Percentiles rank a stretch among this genome's conserved stretches.
phyloP scores from a whole-genome alignment of 2,888 invertebrate genomes.

The Pinctada fucata region DNA sequence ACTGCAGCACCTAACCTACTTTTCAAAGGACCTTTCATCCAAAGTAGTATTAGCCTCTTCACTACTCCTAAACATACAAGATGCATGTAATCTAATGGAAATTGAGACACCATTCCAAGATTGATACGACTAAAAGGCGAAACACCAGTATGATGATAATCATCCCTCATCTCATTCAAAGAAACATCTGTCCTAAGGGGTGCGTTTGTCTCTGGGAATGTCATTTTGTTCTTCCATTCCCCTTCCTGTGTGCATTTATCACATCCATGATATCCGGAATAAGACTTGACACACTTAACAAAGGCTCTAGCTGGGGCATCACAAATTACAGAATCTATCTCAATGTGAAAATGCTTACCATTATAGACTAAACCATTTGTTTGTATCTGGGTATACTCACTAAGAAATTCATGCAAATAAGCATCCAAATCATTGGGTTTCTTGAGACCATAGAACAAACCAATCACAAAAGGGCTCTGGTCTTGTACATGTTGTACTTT shows the following conservation, averaged over 20 bases:
- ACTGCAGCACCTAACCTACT: conserved; percentile 35
- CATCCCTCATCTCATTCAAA: conserved; percentile 50
- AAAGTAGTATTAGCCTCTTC: conserved; percentile 47
- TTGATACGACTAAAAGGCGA: conserved; percentile 46
- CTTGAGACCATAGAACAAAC: conserved; percentile 37
- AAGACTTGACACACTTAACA: conserved; percentile 60
- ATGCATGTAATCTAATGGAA: conserved; percentile 71
- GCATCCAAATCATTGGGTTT: conserved; percentile 42
- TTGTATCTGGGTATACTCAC: conserved; percentile 38
- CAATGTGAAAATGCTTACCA: conserved; percentile 10
- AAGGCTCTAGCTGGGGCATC: conserved; percentile 66
- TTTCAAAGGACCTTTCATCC: conserved; percentile 49
- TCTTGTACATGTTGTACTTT: conserved; percentile 11
- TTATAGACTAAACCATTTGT: conserved; percentile 11
- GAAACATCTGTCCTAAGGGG: conserved; percentile 43
- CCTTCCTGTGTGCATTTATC: conserved; percentile 57
- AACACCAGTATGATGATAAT: conserved; percentile 51
- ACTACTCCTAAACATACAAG: conserved; percentile 66
- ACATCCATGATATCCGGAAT: conserved; percentile 67
- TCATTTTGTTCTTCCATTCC: conserved; percentile 26
- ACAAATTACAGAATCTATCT: conserved; percentile 55
- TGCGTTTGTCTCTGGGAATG: conserved; percentile 42
- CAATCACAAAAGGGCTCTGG: conserved; percentile 38
- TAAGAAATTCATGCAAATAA: conserved; percentile 43
- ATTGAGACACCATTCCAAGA: conserved; percentile 54